phyloP scores from a whole-genome alignment of 2,888 invertebrate species.

The Cephus runcator region DNA sequence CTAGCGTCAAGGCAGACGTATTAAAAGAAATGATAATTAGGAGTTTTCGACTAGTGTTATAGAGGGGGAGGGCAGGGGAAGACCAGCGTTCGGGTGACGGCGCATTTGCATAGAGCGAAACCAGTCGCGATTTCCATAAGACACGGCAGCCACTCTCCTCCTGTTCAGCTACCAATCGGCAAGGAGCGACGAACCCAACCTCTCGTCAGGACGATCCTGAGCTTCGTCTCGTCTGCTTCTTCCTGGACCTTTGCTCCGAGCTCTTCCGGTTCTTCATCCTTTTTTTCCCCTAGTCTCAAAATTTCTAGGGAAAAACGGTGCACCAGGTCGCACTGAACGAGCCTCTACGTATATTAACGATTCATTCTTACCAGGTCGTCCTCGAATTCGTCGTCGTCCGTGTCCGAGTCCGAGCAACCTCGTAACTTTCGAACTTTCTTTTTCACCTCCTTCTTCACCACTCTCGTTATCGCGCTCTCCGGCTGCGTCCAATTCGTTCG shows the following conservation, averaged over 20 bases:
- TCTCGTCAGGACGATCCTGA: no score
- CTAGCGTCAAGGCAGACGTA: slow-evolving; percentile 3
- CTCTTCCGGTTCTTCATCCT: no score
- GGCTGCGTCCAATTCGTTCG: slow-evolving; percentile 66
- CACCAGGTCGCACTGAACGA: no score
- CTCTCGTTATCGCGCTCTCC: slow-evolving; percentile 70
- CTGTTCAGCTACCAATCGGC: slow-evolving; percentile 8
- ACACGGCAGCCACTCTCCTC: slow-evolving; percentile 9
- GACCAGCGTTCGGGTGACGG: background rate
- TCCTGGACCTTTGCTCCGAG: no score
- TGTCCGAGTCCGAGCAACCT: slow-evolving; percentile 67
- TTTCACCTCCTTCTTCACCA: slow-evolving; percentile 70
- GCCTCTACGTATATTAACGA: no score
- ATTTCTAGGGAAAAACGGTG: no score
- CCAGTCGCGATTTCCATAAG: slow-evolving; percentile 25
- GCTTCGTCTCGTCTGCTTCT: no score
- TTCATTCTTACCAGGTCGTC: slow-evolving; percentile 77
- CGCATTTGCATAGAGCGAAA: slow-evolving; percentile 16
- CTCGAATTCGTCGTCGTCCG: slow-evolving; percentile 74
- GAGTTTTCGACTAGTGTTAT: no score
- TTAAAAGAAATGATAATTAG: no score
- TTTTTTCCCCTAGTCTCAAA: no score
- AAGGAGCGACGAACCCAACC: no score
- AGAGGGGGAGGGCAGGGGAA: no score
- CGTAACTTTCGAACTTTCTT: slow-evolving; percentile 63